These are phyloP conservation scores for Linurgus olivaceus DNA, from an alignment of 2,797 vertebrate genomes.

Conservation along the genomic window DNA sequence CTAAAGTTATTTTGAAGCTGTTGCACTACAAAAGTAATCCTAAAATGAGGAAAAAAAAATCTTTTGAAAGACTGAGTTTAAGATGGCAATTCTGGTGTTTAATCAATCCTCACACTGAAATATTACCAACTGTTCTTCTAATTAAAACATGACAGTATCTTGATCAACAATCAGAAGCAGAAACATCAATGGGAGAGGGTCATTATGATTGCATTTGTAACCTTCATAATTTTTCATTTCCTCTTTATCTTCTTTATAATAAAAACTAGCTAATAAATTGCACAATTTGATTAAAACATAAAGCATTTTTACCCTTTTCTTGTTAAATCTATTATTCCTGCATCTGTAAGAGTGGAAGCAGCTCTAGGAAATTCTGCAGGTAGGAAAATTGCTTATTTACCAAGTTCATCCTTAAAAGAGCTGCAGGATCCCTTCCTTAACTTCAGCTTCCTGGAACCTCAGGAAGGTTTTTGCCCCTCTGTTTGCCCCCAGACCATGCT, in stretches of 20 bases:
- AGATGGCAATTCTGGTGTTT: conserved; percentile 6
- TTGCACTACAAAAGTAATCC: background rate
- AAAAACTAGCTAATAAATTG: background rate
- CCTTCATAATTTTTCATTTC: background rate
- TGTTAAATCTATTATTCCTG: background rate
- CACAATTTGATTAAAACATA: background rate
- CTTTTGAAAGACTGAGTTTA: background rate
- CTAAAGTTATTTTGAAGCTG: background rate
- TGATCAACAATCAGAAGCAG: conserved; percentile 31
- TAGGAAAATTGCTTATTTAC: background rate
- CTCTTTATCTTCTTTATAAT: background rate
- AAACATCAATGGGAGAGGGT: conserved; percentile 25
- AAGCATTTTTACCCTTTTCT: background rate
- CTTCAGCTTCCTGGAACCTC: background rate
- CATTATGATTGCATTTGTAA: conserved; percentile 26
- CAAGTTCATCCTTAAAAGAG: background rate
- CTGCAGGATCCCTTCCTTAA: background rate
- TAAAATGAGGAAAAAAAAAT: background rate
- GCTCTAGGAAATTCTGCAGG: background rate
- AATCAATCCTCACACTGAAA: conserved; percentile 42
- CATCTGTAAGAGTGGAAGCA: background rate
- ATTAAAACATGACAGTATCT: conserved; percentile 58
- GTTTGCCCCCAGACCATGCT: rapidly evolving
- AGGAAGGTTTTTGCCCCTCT: background rate
- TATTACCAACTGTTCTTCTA: conserved; percentile 40